phyloP scores from a whole-genome alignment of 2,888 invertebrate genomes.

The Apamea epomidion region DNA sequence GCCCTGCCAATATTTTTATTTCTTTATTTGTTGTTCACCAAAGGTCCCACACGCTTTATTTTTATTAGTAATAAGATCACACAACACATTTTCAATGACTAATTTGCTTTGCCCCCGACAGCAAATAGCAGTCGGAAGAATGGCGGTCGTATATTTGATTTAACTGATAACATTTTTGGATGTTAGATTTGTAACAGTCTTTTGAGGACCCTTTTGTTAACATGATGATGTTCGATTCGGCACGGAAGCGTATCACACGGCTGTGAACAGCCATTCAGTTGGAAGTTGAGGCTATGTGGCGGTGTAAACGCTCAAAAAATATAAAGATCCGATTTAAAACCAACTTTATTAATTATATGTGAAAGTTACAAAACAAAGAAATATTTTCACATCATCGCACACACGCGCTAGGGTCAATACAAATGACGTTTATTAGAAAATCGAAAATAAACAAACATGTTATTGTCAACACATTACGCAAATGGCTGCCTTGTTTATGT shows the following conservation, averaged over 20 bases:
- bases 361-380: not conserved
- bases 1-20: too few relatives aligned
- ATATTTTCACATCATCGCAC: not conserved
- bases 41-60: too few relatives aligned
- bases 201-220: not conserved
- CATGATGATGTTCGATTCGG: not conserved
- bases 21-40: too few relatives aligned
- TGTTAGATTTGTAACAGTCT: not conserved
- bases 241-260: not conserved
- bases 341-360: not conserved
- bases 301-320: not conserved
- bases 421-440: conserved; percentile 29
- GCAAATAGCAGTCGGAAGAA: not conserved
- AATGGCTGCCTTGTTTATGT: not conserved
- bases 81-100: not conserved
- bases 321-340: not conserved
- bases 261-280: not conserved
- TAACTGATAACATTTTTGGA: not conserved
- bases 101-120: not conserved
- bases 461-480: conserved; percentile 19
- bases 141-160: not conserved
- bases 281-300: not conserved
- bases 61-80: too few relatives aligned
- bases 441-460: conserved; percentile 33
- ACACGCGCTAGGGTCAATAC: not conserved